Evolutionary conservation across 2,888 invertebrate species (phyloP).

Genomic region (Notodonta ziczac): DNA sequence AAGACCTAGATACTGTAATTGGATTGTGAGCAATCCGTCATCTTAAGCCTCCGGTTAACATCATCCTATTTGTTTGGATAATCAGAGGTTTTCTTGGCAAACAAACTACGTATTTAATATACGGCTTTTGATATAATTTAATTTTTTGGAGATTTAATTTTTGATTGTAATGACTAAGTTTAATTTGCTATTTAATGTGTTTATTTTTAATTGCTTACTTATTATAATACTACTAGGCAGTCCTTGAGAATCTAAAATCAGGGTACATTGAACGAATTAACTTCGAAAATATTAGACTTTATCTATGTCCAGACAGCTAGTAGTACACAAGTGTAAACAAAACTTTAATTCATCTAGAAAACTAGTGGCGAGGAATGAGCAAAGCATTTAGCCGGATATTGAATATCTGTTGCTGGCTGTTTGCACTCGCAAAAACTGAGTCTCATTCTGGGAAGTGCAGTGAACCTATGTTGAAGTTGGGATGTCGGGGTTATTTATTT

Average conservation of each 20-base stretch:
- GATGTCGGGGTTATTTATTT: background rate
- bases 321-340: background rate
- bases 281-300: background rate
- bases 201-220: background rate
- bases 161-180: too few species aligned
- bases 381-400: constrained; percentile 1
- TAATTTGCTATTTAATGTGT: background rate
- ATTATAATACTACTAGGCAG: background rate
- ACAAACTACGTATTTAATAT: background rate
- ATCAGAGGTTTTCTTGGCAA: background rate
- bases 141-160: background rate
- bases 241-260: too few species aligned
- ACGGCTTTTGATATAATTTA: background rate
- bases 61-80: constrained; percentile 5
- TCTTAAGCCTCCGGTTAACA: constrained; percentile 7
- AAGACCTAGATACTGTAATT: constrained; percentile 8
- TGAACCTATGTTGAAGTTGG: background rate
- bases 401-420: background rate
- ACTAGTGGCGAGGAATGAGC: background rate
- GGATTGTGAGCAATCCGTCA: constrained; percentile 7
- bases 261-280: background rate
- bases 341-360: background rate
- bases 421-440: background rate
- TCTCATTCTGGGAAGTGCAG: constrained; percentile 1
- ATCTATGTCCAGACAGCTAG: background rate